Evolutionary conservation across 2,797 vertebrate genomes (phyloP), one percentile per base, ranked within the genome.

Genomic region (Erethizon dorsatum): DNA sequence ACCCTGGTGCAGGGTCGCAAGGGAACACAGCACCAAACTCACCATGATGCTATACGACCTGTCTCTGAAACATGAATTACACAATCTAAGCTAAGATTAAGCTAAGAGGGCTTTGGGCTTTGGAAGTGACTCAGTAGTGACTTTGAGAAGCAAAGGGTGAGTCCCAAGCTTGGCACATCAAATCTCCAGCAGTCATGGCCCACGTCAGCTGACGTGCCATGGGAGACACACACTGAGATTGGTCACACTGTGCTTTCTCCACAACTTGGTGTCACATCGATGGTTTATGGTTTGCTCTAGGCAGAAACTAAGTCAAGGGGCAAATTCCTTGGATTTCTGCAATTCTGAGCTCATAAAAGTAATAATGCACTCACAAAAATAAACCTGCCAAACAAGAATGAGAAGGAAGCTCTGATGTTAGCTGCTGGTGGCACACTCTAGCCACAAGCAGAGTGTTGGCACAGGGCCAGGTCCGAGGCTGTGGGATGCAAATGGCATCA

Each of bases 261-360:
- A 83, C 50, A 96, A 50, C 77, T 82, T 75, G 67, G 90, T 90
- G 93, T 47, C 85, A 88, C 92, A 97, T 95, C 97, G 98, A 31
- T 45, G 96, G 91, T 87, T 47, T 93, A 97, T 94, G 95, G 97
- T 97, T 98, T 97, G 83, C 13, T 78, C 88, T 85, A 7, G 5
- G 67, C 95, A 97, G 95, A 97, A 85, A 97, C 1, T 22, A 69
- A 97, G 90, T 97, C 97, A 88, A 96, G 97, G 97, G 97, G 97
- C 47, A 93, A 79, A 98, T 96, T 95, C 94, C 80, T 90, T 47
- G 57, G 83, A 92, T 96, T 97, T 87, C 77, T 41, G 77, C 54
- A 97, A 94, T 52, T 90, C 79, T 18, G 69, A 97, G 94, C 95
- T 96, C 97, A 97, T 95, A 97, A 97, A 92, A 97, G 88, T 91